A percentile compares a stretch with the other conserved stretches of the same genome.
These are phyloP conservation scores for Actenoides hombroni DNA, from an alignment of 2,113 vertebrate genomes.

Conservation along the genomic window DNA sequence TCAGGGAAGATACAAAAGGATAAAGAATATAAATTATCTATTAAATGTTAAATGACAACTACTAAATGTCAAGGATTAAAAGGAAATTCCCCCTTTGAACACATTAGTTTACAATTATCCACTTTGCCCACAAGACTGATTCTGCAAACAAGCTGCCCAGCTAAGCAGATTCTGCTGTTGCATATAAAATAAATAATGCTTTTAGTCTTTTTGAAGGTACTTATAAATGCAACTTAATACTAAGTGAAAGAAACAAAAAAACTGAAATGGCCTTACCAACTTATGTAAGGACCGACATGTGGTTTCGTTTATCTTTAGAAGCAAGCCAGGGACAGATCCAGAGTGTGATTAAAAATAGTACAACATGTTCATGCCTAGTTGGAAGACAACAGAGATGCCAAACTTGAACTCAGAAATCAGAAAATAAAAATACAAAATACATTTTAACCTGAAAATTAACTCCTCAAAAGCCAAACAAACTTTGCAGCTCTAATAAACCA, in stretches of 20 bases:
- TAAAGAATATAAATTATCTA: neutral
- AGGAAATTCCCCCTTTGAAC: neutral
- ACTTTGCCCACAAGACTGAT: neutral
- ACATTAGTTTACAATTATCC: rapidly evolving
- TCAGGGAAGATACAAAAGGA: neutral
- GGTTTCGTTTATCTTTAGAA: conserved; percentile 37
- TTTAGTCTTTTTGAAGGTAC: neutral
- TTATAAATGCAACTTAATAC: neutral
- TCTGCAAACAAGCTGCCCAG: neutral
- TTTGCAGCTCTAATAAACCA: neutral
- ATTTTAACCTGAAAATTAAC: neutral
- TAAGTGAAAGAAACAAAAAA: neutral
- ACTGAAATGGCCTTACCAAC: neutral
- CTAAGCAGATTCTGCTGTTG: neutral
- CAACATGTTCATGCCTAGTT: neutral
- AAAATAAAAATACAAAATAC: neutral
- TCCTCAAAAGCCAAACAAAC: neutral
- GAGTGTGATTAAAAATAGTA: conserved; percentile 17
- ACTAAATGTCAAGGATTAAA: neutral
- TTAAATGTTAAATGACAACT: neutral
- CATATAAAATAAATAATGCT: neutral
- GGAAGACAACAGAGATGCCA: neutral
- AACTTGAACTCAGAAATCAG: neutral
- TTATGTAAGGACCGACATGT: conserved; percentile 37
- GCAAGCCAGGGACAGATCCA: neutral